These are phyloP conservation scores for Rana temporaria DNA, from an alignment of 2,113 vertebrate genomes.

Conservation along the genomic window DNA sequence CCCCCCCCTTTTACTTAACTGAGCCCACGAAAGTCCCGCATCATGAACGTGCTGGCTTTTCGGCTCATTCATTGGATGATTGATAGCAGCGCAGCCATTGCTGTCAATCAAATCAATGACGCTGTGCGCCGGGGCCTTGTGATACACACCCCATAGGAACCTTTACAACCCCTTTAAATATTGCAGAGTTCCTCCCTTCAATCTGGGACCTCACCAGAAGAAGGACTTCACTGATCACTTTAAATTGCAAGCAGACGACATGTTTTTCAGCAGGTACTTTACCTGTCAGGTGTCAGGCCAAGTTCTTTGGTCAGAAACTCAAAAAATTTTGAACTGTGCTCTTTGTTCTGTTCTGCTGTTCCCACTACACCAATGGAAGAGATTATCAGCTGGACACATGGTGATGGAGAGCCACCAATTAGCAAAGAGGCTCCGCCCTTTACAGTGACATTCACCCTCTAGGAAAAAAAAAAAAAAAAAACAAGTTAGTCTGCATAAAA, in stretches of 20 bases:
- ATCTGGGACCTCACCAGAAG: no score
- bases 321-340: conserved; percentile 86
- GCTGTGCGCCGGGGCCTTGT: no score
- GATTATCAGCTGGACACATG: conserved; percentile 79
- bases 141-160: no score
- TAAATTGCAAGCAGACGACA: not conserved
- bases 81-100: no score
- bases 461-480: conserved; percentile 48
- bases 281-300: conserved; percentile 82
- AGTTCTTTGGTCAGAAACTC: conserved; percentile 82
- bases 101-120: no score
- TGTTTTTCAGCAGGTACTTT: conserved; percentile 55
- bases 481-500: not conserved
- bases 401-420: conserved; percentile 77
- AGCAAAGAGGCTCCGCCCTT: conserved; percentile 77
- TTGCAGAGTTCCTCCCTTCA: no score
- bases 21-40: no score
- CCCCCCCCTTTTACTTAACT: no score
- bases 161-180: no score
- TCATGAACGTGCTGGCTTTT: no score
- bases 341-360: conserved; percentile 87
- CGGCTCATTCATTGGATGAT: no score
- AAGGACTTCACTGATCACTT: no score
- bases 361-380: conserved; percentile 87
- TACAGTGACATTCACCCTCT: conserved; percentile 86